Evolutionary conservation across 2,797 vertebrate species (phyloP).

Genomic region (Etheostoma nigrum): DNA sequence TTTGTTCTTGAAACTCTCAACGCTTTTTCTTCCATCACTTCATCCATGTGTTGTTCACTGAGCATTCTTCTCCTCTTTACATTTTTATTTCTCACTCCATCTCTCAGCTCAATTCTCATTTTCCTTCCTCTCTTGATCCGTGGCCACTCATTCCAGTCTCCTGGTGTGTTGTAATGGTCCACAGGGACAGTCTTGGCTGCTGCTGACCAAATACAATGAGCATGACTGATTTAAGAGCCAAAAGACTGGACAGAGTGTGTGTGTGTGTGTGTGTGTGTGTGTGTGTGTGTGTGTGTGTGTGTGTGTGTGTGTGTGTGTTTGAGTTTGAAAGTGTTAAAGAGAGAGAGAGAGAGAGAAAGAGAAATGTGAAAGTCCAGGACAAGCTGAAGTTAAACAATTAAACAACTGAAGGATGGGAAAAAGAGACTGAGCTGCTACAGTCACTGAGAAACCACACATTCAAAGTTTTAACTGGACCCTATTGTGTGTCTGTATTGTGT

Average conservation of each 20-base stretch:
- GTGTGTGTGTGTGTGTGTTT: conserved; percentile 12
- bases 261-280: conserved; percentile 19
- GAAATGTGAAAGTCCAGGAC: conserved; percentile 11
- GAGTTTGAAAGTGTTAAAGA: neutral
- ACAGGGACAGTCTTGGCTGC: conserved; percentile 68
- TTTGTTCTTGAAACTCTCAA: conserved; percentile 4
- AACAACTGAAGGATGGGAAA: conserved; percentile 30
- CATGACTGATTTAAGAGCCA: conserved; percentile 60
- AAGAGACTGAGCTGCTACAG: conserved; percentile 31
- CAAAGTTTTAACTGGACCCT: conserved; percentile 14
- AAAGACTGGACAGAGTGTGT: conserved; percentile 42
- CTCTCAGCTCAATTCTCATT: conserved; percentile 34
- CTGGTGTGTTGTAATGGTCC: conserved; percentile 62
- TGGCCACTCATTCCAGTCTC: conserved; percentile 26
- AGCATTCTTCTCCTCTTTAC: conserved; percentile 33
- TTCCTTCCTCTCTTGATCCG: conserved; percentile 22
- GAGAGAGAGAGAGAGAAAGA: neutral
- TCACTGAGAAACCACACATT: conserved; percentile 35
- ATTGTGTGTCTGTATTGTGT: conserved; percentile 20
- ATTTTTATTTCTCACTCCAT: conserved; percentile 58
- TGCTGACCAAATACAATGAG: conserved; percentile 66
- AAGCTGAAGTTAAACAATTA: conserved; percentile 40
- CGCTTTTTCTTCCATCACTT: conserved; percentile 19
- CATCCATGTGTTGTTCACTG: conserved; percentile 52
- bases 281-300: neutral